Evolutionary conservation across 2,113 vertebrate species (phyloP).

Genomic region (Atlantisia rogersi): DNA sequence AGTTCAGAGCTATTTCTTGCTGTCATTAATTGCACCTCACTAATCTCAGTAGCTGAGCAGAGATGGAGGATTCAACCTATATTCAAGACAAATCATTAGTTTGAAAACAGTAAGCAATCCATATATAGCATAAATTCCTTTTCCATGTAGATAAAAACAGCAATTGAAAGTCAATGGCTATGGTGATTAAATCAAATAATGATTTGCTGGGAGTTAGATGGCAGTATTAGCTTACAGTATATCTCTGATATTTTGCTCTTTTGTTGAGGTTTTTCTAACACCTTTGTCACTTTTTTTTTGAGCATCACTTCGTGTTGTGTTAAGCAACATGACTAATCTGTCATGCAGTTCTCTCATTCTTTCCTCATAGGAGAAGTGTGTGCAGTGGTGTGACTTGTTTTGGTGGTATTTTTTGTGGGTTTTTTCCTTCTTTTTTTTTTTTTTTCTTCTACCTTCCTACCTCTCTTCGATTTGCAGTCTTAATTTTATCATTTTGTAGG

Average conservation of each 20-base stretch:
- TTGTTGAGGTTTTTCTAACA: not conserved
- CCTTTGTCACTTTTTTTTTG: not conserved
- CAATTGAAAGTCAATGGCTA: not conserved
- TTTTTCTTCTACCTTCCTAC: not conserved
- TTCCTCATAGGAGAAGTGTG: not conserved
- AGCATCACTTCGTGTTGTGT: not conserved
- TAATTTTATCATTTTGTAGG: not conserved
- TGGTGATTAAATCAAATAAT: not conserved
- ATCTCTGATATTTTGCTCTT: not conserved
- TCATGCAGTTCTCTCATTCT: not conserved
- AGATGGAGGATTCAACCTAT: not conserved
- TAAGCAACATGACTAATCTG: constrained; percentile 17
- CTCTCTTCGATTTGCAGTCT: not conserved
- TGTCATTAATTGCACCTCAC: not conserved
- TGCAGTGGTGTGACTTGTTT: not conserved
- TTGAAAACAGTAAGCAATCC: not conserved
- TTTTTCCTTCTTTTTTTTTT: not conserved
- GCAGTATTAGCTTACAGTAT: constrained; percentile 24
- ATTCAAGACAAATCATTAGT: not conserved
- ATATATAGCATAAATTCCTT: not conserved
- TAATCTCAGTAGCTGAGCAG: not conserved
- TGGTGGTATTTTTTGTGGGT: not conserved
- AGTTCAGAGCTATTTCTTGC: not conserved
- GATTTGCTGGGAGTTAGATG: constrained; percentile 34
- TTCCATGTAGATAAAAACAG: not conserved